Evolutionary conservation across 2,113 vertebrate genomes (phyloP).

Genomic region (Boulengeromyrus knoepffleri): DNA sequence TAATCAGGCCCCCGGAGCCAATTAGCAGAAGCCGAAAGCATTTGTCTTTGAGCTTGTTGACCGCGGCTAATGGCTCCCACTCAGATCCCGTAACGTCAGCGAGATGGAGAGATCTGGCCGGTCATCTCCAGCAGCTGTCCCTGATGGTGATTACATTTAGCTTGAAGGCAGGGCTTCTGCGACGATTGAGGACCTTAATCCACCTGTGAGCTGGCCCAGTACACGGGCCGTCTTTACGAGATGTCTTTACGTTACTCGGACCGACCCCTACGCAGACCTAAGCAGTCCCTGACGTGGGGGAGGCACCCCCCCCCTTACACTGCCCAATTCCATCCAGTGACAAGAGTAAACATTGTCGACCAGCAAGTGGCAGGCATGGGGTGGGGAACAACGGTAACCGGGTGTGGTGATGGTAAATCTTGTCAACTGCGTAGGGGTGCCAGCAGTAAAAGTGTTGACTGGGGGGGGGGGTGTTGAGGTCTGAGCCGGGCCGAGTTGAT

Average conservation of each 20-base stretch:
- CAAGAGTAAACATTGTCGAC: neutral
- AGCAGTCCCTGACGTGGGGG: neutral
- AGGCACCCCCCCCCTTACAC: too few species aligned
- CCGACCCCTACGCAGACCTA: neutral
- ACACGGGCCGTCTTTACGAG: neutral
- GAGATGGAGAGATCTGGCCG: neutral
- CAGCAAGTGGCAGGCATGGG: neutral
- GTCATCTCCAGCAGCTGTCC: neutral
- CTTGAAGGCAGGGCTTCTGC: neutral
- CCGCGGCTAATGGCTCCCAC: neutral
- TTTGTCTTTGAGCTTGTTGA: constrained; percentile 2
- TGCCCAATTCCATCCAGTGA: neutral
- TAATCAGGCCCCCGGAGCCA: neutral
- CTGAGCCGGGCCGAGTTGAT: neutral
- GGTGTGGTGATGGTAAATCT: neutral
- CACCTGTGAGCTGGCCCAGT: neutral
- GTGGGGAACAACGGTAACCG: neutral
- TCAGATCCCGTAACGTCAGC: neutral
- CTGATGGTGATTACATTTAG: neutral
- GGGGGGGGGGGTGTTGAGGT: neutral
- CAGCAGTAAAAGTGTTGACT: neutral
- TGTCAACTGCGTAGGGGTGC: neutral
- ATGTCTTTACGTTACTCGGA: neutral
- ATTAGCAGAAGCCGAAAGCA: neutral
- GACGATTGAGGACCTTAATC: neutral